These are phyloP conservation scores for Sinohyriopsis cumingii DNA, from an alignment of 2,888 invertebrate species.

Conservation along the genomic window DNA sequence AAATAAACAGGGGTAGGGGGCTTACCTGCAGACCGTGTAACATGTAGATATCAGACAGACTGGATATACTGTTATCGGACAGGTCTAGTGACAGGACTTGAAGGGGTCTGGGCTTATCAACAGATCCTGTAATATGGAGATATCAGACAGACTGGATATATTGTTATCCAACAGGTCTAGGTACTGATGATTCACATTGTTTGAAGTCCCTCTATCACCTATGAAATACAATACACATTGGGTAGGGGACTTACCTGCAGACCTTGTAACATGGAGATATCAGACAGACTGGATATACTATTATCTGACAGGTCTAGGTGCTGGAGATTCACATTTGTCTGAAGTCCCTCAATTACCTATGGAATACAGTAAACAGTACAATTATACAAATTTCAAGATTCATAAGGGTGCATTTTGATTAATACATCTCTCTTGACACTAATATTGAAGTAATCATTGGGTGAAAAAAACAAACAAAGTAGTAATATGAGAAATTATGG, in stretches of 20 bases:
- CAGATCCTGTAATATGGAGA: constrained; percentile 90
- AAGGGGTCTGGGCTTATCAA: constrained; percentile 71
- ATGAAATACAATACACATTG: too few species aligned
- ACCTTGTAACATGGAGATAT: constrained; percentile 86
- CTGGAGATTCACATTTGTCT: constrained; percentile 85
- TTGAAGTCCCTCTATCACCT: constrained; percentile 86
- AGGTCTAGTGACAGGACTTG: constrained; percentile 74
- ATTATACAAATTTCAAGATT: not conserved
- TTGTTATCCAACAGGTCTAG: constrained; percentile 73
- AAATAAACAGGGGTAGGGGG: not conserved
- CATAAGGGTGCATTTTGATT: constrained; percentile 1
- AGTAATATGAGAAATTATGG: too few species aligned
- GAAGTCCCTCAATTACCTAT: constrained; percentile 89
- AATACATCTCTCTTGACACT: too few species aligned
- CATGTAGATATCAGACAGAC: constrained; percentile 88
- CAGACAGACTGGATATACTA: constrained; percentile 86
- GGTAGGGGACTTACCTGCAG: constrained; percentile 80
- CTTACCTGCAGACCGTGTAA: constrained; percentile 87
- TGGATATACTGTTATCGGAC: constrained; percentile 90
- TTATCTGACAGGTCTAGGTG: constrained; percentile 92
- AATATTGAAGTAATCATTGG: too few species aligned
- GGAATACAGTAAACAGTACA: constrained; percentile 9
- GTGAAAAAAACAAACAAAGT: too few species aligned
- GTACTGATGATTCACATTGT: constrained; percentile 84
- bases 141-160: constrained; percentile 54